Conservation (phyloP, 2,888 invertebrate species). For the Graphium colonna region DNA sequence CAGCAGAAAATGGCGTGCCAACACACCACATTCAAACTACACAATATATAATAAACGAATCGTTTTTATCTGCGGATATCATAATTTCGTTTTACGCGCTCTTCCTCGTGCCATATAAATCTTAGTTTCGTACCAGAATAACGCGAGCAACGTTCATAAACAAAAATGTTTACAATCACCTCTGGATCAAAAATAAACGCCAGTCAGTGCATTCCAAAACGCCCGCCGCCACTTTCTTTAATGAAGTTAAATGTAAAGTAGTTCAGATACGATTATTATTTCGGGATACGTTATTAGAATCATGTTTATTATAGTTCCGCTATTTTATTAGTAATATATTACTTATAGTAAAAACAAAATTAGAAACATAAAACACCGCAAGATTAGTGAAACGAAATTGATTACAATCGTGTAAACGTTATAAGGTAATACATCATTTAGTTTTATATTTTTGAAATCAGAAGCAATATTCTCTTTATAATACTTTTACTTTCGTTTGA, state of each 20-base stretch:
- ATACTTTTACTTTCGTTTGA: too few relatives aligned
- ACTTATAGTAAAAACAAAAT: too few relatives aligned
- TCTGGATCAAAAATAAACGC: constrained; percentile 22
- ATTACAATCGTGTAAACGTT: too few relatives aligned
- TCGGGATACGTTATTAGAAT: not conserved
- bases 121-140: constrained; percentile 12
- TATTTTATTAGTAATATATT: too few relatives aligned
- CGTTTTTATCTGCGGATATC: not conserved
- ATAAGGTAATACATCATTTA: too few relatives aligned
- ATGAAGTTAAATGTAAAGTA: constrained; percentile 10
- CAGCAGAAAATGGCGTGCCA: too few relatives aligned
- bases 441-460: too few relatives aligned
- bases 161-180: constrained; percentile 23
- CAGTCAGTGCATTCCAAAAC: constrained; percentile 16
- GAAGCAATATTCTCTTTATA: too few relatives aligned
- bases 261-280: constrained; percentile 8
- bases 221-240: constrained; percentile 12
- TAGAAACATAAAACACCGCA: too few relatives aligned
- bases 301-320: not conserved
- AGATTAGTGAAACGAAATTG: too few relatives aligned
- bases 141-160: constrained; percentile 16
- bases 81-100: not conserved
- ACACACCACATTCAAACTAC: not conserved
- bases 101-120: constrained; percentile 14
- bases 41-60: constrained; percentile 1